Evolutionary conservation across 2,888 invertebrate species (phyloP).

Genomic region (Netelia fuscicornis): DNA sequence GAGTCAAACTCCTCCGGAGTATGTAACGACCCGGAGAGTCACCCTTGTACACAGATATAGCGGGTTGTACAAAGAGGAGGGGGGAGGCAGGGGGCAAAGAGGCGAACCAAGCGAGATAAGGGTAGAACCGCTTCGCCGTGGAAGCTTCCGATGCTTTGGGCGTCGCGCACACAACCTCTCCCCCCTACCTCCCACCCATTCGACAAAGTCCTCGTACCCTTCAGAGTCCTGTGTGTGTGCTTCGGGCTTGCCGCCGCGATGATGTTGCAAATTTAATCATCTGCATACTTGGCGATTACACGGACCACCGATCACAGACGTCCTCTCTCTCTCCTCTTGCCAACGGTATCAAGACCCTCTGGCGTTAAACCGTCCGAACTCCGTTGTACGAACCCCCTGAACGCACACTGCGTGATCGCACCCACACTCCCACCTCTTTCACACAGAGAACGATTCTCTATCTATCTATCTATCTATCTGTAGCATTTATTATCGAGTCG

Average conservation of each 20-base stretch:
- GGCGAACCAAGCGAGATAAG: constrained; percentile 51
- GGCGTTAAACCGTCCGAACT: constrained; percentile 73
- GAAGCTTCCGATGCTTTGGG: constrained; percentile 59
- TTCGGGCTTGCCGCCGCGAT: constrained; percentile 82
- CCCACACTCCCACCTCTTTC: constrained; percentile 8
- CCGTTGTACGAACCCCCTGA: constrained; percentile 39
- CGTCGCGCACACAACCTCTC: constrained; percentile 47
- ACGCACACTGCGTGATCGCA: constrained; percentile 29
- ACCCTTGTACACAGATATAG: constrained; percentile 32
- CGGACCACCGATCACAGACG: constrained; percentile 84
- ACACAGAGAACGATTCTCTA: background rate
- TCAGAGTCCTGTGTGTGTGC: constrained; percentile 74
- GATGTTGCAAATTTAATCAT: constrained; percentile 85
- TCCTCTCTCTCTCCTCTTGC: constrained; percentile 71
- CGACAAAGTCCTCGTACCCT: constrained; percentile 64
- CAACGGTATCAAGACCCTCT: constrained; percentile 70
- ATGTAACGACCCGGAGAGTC: constrained; percentile 73
- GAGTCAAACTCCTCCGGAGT: constrained; percentile 78
- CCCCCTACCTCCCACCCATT: constrained; percentile 15
- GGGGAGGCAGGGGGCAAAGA: constrained; percentile 48
- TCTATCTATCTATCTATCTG: background rate
- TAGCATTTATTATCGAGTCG: constrained; percentile 48
- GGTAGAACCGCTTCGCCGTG: constrained; percentile 41
- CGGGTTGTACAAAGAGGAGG: background rate
- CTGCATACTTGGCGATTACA: constrained; percentile 85